Percentiles rank a stretch among this genome's conserved stretches.
phyloP scores from a whole-genome alignment of 2,888 invertebrate genomes.

The Melinopterus prodromus region DNA sequence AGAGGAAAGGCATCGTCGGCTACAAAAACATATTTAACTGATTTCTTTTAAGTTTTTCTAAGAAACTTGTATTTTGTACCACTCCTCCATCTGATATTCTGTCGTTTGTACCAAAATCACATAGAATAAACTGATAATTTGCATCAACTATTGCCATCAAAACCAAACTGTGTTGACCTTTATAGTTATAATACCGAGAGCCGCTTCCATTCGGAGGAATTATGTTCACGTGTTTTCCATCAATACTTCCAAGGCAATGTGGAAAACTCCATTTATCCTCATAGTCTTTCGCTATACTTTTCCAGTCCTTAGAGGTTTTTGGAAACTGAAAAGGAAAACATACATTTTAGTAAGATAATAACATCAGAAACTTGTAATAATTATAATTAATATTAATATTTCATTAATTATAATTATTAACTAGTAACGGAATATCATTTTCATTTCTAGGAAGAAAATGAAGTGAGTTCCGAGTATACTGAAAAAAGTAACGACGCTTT shows the following conservation, averaged over 20 bases:
- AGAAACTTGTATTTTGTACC: slow-evolving; percentile 12
- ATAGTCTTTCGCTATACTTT: slow-evolving; percentile 36
- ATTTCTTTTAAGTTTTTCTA: too few species aligned
- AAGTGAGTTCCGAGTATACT: background rate
- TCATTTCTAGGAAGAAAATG: background rate
- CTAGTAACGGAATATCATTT: background rate
- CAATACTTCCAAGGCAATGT: too few species aligned
- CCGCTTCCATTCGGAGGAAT: slow-evolving; percentile 39
- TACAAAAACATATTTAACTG: too few species aligned
- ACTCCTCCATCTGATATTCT: slow-evolving; percentile 15
- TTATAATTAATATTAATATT: background rate
- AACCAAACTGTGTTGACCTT: slow-evolving; percentile 40
- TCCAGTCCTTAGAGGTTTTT: slow-evolving; percentile 31
- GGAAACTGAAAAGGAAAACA: slow-evolving; percentile 26
- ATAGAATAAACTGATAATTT: slow-evolving; percentile 39
- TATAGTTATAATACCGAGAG: slow-evolving; percentile 42
- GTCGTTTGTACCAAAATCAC: slow-evolving; percentile 22
- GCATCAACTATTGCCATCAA: slow-evolving; percentile 42
- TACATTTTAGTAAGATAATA: background rate
- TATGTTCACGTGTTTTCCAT: slow-evolving; percentile 44
- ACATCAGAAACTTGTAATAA: background rate
- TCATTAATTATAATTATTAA: slow-evolving; percentile 4
- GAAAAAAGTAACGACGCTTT: background rate
- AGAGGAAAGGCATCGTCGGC: too few species aligned
- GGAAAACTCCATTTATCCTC: slow-evolving; percentile 41